Evolutionary conservation across 2,888 invertebrate genomes (phyloP).

Genomic region (Clistopyga incitator): DNA sequence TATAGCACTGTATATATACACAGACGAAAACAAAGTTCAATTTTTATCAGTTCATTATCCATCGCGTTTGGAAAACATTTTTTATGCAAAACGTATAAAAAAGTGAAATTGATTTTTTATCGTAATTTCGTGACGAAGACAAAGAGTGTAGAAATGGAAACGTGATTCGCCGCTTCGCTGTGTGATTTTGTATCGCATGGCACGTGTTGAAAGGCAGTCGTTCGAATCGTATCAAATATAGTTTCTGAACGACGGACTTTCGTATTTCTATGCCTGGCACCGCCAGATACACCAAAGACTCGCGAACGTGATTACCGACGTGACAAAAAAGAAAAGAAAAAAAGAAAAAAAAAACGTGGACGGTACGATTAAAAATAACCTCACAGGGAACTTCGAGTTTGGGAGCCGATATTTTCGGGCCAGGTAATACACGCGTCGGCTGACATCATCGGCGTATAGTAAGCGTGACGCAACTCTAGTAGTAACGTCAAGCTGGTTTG

Average conservation of each 20-base stretch:
- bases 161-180: not conserved
- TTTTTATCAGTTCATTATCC: no score
- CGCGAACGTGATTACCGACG: conserved; percentile 32
- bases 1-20: no score
- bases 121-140: not conserved
- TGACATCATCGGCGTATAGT: conserved; percentile 83
- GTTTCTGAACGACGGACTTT: not conserved
- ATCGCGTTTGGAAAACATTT: no score
- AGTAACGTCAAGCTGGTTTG: conserved; percentile 74
- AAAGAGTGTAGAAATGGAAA: not conserved
- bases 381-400: conserved; percentile 26
- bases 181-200: not conserved
- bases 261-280: not conserved
- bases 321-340: not conserved
- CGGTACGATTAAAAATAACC: conserved; percentile 64
- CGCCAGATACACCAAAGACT: not conserved
- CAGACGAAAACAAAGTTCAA: no score
- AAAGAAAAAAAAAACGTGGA: conserved; percentile 33
- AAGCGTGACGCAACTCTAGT: conserved; percentile 80
- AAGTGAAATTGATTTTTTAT: not conserved
- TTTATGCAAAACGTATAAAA: no score
- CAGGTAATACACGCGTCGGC: conserved; percentile 72
- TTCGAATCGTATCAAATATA: not conserved
- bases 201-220: not conserved
- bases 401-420: conserved; percentile 78